These are phyloP conservation scores for Hypothenemus hampei DNA, from an alignment of 1,140 invertebrate species.

Conservation along the genomic window DNA sequence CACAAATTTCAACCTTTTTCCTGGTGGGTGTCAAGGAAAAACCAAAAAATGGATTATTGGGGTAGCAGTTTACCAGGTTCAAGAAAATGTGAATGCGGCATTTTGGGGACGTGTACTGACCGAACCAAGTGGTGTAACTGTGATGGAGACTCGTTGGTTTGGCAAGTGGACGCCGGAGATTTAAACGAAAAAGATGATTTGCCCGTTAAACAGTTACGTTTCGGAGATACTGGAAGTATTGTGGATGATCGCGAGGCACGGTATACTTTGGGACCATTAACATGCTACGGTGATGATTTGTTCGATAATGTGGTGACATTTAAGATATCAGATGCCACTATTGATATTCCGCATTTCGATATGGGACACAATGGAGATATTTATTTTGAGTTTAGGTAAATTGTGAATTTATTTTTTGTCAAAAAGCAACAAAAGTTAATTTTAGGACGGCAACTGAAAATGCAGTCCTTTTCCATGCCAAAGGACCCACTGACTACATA, in stretches of 20 bases:
- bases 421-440: neutral
- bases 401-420: neutral
- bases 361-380: constrained; percentile 93
- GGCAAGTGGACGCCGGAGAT: constrained; percentile 71
- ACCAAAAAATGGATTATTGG: constrained; percentile 97
- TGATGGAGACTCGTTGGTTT: constrained; percentile 63
- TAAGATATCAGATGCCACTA: constrained; percentile 82
- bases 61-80: constrained; percentile 88
- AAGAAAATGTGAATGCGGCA: constrained; percentile 89
- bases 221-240: constrained; percentile 91
- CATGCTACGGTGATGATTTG: constrained; percentile 88
- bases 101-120: constrained; percentile 75
- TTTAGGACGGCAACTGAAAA: constrained; percentile 79
- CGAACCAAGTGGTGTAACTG: constrained; percentile 92
- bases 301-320: constrained; percentile 96
- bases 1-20: constrained; percentile 73
- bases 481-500: constrained; percentile 82
- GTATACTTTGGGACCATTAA: constrained; percentile 81
- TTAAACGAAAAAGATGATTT: constrained; percentile 88
- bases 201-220: constrained; percentile 84
- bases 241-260: constrained; percentile 86
- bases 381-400: constrained; percentile 80
- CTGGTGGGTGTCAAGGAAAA: constrained; percentile 88
- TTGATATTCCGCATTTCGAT: constrained; percentile 84
- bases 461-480: constrained; percentile 86